Base-by-base conservation (phyloP, 2,797 vertebrate species). In the Bradypodion pumilum region DNA sequence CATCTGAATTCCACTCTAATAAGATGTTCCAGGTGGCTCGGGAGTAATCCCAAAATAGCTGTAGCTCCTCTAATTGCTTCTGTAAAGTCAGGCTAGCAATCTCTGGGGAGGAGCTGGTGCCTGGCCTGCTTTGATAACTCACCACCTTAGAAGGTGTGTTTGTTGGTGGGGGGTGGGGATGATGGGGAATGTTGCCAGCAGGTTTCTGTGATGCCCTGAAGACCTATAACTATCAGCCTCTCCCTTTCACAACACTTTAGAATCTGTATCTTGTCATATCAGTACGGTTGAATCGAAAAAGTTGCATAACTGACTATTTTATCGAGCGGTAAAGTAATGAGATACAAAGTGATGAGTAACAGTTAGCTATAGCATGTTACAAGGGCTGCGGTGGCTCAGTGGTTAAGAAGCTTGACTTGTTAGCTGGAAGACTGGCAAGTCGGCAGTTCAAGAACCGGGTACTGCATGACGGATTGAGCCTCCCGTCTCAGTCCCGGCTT, bases 11-110 rank as follows among this genome's bases (percentile, higher is more conserved):
- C 86, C 73, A 86, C 92, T 93, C 93, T 94, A 95, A 95, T 94
- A 95, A 95, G 95, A 94, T 95, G 92, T 95, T 95, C 92, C 95
- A 96, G 95, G 95, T 96, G 95, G 92, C 87, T 88, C 82, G 91
- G 92, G 87, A 92, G 90, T 95, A 95, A 96, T 95, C 95, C 95
- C 94, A 94, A 94, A 95, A 95, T 94, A 94, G 94, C 93, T 89
- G 79, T 86, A 87, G 91, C 85, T 89, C 76, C 85, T 89, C 76
- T 91, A 94, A 95, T 93, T 95, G 95, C 92, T 93, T 92, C 65
- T 76, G 92, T 95, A 92, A 91, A 92, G 91, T 90, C 87, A 87
- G 91, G 86, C 73, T 3, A 2, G 80, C 76, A 73, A 86, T 89
- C 89, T 91, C 85, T 65, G 0, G 52, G 92, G 89, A 90, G 85